phyloP scores from a whole-genome alignment of 2,113 vertebrate species.

The Aviceda subcristata region DNA sequence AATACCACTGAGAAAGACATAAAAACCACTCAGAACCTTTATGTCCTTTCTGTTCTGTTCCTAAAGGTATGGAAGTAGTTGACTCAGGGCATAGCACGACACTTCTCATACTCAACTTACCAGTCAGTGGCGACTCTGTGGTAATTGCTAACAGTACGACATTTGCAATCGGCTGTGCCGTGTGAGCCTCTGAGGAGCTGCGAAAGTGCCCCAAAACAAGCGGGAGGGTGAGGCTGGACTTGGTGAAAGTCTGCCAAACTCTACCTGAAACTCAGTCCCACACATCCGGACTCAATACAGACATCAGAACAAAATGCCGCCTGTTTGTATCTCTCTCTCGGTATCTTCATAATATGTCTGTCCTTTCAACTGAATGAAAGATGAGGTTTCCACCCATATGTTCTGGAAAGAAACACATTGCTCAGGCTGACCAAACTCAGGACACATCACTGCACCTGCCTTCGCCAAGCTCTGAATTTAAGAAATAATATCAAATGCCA shows the following conservation, averaged over 20 bases:
- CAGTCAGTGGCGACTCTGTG: not conserved
- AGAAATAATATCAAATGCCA: not conserved
- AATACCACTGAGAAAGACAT: not conserved
- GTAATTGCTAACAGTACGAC: not conserved
- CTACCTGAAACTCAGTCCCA: not conserved
- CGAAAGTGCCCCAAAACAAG: not conserved
- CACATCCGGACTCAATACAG: not conserved
- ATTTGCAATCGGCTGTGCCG: rapidly evolving
- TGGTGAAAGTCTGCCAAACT: not conserved
- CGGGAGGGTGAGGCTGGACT: not conserved
- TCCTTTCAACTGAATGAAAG: not conserved
- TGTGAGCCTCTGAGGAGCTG: not conserved
- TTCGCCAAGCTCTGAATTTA: not conserved
- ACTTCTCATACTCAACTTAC: not conserved
- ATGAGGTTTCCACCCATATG: not conserved
- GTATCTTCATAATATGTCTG: not conserved
- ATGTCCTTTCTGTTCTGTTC: not conserved
- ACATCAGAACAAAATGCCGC: not conserved
- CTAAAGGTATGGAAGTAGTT: not conserved
- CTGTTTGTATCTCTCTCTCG: not conserved
- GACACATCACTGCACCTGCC: not conserved
- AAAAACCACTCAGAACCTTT: not conserved
- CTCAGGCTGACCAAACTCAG: not conserved
- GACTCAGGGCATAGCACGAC: not conserved
- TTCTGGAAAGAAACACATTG: not conserved